Evolutionary conservation across 1,140 invertebrate genomes (phyloP).

Genomic region (Hyphantria cunea): DNA sequence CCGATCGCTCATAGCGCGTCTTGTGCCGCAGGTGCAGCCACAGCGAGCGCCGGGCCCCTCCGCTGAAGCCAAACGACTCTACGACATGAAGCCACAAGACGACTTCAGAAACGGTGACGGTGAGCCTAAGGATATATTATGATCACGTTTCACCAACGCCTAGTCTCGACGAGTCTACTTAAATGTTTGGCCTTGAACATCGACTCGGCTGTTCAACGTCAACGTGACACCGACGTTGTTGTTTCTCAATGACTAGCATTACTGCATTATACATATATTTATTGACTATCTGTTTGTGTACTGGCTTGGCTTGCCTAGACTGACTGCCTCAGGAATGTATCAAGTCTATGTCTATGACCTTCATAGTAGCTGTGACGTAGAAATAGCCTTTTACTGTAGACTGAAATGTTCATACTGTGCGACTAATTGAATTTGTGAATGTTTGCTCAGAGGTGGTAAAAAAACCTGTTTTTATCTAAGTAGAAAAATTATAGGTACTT

Average conservation of each 20-base stretch:
- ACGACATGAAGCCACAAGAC: constrained; percentile 57
- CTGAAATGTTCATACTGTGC: too few relatives aligned
- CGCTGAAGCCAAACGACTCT: neutral
- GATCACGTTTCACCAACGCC: neutral
- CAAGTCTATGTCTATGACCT: neutral
- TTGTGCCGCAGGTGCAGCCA: constrained; percentile 27
- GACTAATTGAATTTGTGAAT: neutral
- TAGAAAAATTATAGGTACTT: neutral
- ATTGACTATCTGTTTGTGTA: neutral
- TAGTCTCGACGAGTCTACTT: neutral
- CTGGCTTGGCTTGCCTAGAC: neutral
- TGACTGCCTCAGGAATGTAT: neutral
- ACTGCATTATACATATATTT: neutral
- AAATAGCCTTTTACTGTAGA: too few relatives aligned
- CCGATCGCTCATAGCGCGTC: constrained; percentile 10
- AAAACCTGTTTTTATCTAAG: too few relatives aligned
- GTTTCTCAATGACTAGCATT: neutral
- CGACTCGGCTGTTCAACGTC: constrained; percentile 1
- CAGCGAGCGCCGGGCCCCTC: constrained; percentile 9
- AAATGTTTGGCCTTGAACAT: neutral
- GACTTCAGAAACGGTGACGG: constrained; percentile 62
- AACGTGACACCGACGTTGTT: neutral
- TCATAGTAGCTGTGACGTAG: neutral
- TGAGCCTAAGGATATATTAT: constrained; percentile 28
- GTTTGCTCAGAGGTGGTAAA: neutral